Evolutionary conservation across 1,140 invertebrate genomes (phyloP), one percentile per base, ranked within the genome.

Genomic region (Pomacea maculata): DNA sequence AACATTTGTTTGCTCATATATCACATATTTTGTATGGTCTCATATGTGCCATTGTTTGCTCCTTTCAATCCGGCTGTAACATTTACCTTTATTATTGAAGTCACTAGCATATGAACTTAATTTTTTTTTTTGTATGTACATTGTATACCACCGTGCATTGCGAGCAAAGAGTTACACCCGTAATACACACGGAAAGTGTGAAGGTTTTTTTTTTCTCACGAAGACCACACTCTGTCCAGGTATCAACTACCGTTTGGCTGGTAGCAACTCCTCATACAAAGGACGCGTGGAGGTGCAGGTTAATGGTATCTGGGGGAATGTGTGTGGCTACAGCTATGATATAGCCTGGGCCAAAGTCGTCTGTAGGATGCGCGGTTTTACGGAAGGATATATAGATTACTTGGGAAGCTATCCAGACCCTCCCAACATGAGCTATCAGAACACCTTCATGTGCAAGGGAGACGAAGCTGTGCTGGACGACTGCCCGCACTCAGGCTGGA

Each of bases 401-500:
- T 57, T 17, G 34, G 21, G 14, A 2, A 21, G 11, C 1, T 12
- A 19, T 29, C 6, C 8, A 52, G 15, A 7, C n/a, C 9, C 15
- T 57, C 73, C 34, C 15, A 21, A 10, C 21, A 72, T 2, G 1
- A 25, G n/a, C 19, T 12, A 57, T 15, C 15, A 52, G 25, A 29
- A 10, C 71, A 72, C 15, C 1, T 57, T 75, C 8, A 73, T 81
- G 19, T 88, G 87, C 82, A 55, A 52, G 9, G 87, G 87, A 11
- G 75, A 71, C 10, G 87, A 88, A 78, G 81, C 70, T 4, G 82
- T 63, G 12, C 64, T 88, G 14, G 83, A 87, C 54, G 67, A 85
- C 1, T 88, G 87, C 78, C 83, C 86, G 67, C 87, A 87, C 72
- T 82, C 86, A 57, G 87, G 86, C 19, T 85, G 83, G 84, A 80